Conservation (phyloP, 2,797 vertebrate genomes). For the Crax fasciolata region DNA sequence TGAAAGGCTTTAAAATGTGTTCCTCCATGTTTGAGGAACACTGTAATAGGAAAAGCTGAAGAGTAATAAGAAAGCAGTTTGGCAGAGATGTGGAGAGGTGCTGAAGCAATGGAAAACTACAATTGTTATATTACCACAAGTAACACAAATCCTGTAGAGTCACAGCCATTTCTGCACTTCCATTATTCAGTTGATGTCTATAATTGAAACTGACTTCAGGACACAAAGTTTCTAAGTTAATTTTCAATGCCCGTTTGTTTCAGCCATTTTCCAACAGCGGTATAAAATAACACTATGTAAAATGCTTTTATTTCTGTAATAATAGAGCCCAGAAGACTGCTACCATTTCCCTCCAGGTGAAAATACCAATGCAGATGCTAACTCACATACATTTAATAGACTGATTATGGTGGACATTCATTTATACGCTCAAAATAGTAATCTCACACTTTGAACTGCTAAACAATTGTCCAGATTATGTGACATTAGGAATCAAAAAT, state of each 20-base stretch:
- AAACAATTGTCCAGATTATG: neutral
- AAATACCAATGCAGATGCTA: neutral
- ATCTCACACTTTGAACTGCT: neutral
- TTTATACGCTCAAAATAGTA: neutral
- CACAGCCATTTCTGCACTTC: neutral
- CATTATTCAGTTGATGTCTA: neutral
- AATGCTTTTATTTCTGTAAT: neutral
- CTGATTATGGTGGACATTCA: neutral
- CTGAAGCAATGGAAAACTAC: neutral
- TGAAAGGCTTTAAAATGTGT: neutral
- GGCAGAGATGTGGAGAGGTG: neutral
- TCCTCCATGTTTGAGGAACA: neutral
- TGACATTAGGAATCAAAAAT: neutral
- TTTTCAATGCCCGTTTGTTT: neutral
- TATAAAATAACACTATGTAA: neutral
- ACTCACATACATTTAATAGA: neutral
- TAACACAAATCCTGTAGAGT: neutral
- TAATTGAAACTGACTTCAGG: neutral
- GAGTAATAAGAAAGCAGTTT: neutral
- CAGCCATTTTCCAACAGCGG: neutral
- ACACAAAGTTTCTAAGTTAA: neutral
- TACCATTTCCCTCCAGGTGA: neutral
- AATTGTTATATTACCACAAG: neutral
- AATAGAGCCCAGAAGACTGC: neutral
- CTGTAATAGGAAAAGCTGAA: neutral